Evolutionary conservation across 2,888 invertebrate genomes (phyloP).

Genomic region (Caenorhabditis plicata): DNA sequence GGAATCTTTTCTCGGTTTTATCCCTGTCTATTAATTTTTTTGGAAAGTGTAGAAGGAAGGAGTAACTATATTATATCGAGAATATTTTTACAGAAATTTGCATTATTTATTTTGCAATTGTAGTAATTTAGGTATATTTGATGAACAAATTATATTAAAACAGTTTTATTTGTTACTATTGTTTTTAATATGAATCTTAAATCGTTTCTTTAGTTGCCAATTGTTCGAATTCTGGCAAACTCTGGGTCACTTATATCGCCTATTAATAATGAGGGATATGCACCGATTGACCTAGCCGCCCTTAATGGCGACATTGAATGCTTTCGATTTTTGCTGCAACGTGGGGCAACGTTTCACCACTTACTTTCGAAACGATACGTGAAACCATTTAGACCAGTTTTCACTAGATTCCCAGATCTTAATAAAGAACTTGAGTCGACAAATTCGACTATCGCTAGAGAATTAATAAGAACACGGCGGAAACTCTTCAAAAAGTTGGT

Average conservation of each 20-base stretch:
- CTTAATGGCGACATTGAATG: not conserved
- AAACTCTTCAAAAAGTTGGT: not conserved
- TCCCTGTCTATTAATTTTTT: too few relatives aligned
- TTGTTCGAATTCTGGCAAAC: not conserved
- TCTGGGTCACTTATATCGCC: not conserved
- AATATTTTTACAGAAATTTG: too few relatives aligned
- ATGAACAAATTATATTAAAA: too few relatives aligned
- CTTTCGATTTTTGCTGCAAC: not conserved
- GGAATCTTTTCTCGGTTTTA: too few relatives aligned
- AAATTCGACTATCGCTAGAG: not conserved
- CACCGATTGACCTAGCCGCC: not conserved
- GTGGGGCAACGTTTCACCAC: constrained; percentile 1
- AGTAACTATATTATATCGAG: too few relatives aligned
- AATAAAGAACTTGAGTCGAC: not conserved
- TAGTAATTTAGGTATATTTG: too few relatives aligned
- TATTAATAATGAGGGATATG: not conserved
- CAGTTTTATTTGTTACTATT: too few relatives aligned
- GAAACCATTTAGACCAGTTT: not conserved
- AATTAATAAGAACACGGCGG: not conserved
- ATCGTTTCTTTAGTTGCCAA: not conserved
- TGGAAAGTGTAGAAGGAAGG: too few relatives aligned
- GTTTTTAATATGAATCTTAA: too few relatives aligned
- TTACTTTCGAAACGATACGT: not conserved
- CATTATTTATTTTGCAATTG: too few relatives aligned
- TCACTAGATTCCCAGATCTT: not conserved